Evolutionary conservation across 2,888 invertebrate genomes (phyloP).

Genomic region (Eupsilia transversa): DNA sequence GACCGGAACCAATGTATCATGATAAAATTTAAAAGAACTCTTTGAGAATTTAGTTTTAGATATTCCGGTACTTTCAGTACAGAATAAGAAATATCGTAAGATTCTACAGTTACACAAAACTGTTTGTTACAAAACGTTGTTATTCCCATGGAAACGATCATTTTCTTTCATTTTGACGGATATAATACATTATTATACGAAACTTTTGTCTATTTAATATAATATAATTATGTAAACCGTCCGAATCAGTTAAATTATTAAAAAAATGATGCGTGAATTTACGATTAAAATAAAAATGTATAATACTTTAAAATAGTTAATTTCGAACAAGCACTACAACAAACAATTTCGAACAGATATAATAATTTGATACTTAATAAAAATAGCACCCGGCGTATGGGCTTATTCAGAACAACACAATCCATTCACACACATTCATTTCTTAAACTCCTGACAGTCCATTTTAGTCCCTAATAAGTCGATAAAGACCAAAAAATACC

Average conservation of each 20-base stretch:
- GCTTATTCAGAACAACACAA: neutral
- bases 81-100: neutral
- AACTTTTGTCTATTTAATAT: too few relatives aligned
- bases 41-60: slow-evolving; percentile 17
- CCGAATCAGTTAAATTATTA: too few relatives aligned
- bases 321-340: neutral
- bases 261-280: neutral
- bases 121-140: neutral
- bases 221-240: too few relatives aligned
- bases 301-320: neutral
- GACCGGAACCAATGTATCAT: slow-evolving; percentile 12
- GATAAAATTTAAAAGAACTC: slow-evolving; percentile 33
- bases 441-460: neutral
- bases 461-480: neutral
- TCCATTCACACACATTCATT: neutral
- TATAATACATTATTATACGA: too few relatives aligned
- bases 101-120: slow-evolving; percentile 4
- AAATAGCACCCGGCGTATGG: too few relatives aligned
- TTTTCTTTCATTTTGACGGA: neutral
- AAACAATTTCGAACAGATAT: too few relatives aligned
- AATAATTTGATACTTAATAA: neutral
- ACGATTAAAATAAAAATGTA: neutral
- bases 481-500: neutral
- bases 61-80: neutral
- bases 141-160: neutral